A percentile compares a stretch with the other conserved stretches of the same genome.
Evolutionary conservation across 1,140 invertebrate genomes (phyloP).

Genomic region (Drosophila grimshawi): DNA sequence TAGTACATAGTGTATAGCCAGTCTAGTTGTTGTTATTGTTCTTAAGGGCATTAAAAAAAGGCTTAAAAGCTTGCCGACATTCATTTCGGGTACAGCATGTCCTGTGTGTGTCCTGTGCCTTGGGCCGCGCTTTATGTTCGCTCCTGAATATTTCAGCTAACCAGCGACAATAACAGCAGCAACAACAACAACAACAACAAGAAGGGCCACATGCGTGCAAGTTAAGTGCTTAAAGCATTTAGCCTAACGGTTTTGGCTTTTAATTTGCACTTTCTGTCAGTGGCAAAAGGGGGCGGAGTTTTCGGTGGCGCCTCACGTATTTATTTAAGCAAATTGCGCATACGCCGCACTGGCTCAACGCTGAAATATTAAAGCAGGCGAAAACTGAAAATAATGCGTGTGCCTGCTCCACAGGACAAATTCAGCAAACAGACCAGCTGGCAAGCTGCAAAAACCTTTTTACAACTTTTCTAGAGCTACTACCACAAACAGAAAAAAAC

Average conservation of each 20-base stretch:
- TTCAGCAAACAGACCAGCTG: constrained; percentile 68
- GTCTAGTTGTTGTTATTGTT: constrained; percentile 69
- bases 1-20: constrained; percentile 26
- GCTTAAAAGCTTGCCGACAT: constrained; percentile 69
- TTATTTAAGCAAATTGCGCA: constrained; percentile 75
- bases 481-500: constrained; percentile 14
- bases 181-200: constrained; percentile 6
- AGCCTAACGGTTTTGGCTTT: constrained; percentile 63
- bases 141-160: constrained; percentile 68
- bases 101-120: constrained; percentile 25
- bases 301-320: constrained; percentile 58
- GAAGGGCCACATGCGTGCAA: constrained; percentile 51
- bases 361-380: constrained; percentile 61
- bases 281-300: not conserved
- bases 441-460: constrained; percentile 66
- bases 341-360: constrained; percentile 54
- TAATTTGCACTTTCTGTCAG: constrained; percentile 62
- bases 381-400: constrained; percentile 43
- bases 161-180: constrained; percentile 31
- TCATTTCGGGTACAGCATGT: constrained; percentile 27
- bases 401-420: constrained; percentile 1
- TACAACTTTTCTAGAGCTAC: constrained; percentile 69
- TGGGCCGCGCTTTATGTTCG: constrained; percentile 41
- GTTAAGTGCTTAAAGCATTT: constrained; percentile 80
- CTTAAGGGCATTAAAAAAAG: constrained; percentile 67